Conservation (phyloP, 2,797 vertebrate genomes). For the Nasua narica region DNA sequence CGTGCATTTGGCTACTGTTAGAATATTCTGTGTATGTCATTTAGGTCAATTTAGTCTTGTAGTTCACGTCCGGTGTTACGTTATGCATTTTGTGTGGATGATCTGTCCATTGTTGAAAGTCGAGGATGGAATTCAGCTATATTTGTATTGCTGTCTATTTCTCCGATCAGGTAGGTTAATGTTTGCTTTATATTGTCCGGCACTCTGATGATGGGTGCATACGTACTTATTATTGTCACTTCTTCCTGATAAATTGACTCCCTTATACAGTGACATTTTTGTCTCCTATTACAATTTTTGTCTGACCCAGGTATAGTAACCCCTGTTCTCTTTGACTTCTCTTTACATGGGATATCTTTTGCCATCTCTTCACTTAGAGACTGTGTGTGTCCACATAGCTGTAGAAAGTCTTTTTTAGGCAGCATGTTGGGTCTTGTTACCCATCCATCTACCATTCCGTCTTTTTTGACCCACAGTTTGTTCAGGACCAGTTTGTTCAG, state of each 20-base stretch:
- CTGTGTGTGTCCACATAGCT: not conserved
- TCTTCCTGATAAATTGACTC: not conserved
- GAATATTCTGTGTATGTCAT: not conserved
- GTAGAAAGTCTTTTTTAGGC: not conserved
- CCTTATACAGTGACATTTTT: not conserved
- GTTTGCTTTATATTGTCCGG: not conserved
- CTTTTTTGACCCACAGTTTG: too few relatives aligned
- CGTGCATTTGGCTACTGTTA: not conserved
- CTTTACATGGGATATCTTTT: not conserved
- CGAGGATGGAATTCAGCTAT: not conserved
- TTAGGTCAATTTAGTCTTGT: not conserved
- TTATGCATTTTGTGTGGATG: not conserved
- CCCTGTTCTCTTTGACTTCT: not conserved
- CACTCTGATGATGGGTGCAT: too few relatives aligned
- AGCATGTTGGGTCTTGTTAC: not conserved
- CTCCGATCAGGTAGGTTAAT: not conserved
- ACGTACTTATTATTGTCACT: not conserved
- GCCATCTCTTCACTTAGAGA: not conserved
- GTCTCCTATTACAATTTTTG: not conserved
- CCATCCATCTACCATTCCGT: not conserved
- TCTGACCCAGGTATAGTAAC: not conserved
- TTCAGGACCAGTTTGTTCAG: too few relatives aligned
- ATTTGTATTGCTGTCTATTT: not conserved
- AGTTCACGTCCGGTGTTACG: not conserved
- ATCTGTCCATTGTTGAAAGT: not conserved